Conservation (phyloP, 2,797 vertebrate species). For the Sebastes itinus region DNA sequence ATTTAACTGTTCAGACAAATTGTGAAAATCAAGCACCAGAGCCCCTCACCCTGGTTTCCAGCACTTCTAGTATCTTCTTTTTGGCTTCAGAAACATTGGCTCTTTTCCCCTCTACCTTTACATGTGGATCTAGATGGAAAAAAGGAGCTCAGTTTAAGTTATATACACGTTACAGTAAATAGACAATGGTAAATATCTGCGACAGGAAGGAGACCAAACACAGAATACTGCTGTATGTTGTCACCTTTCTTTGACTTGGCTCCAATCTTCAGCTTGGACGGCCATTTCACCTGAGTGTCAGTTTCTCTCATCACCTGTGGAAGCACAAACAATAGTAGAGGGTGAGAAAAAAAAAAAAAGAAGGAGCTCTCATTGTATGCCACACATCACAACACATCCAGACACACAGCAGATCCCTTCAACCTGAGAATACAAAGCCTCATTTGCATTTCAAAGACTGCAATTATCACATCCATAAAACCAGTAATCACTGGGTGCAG, state of each 20-base stretch:
- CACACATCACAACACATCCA: constrained; percentile 26
- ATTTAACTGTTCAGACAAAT: background rate
- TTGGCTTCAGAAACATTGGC: constrained; percentile 80
- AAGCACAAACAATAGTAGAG: constrained; percentile 34
- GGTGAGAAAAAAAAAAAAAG: constrained; percentile 24
- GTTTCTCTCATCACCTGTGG: constrained; percentile 86
- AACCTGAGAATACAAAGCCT: constrained; percentile 60
- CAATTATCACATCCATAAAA: constrained; percentile 62
- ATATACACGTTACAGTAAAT: background rate
- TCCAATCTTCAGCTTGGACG: constrained; percentile 87
- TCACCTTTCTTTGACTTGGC: constrained; percentile 89
- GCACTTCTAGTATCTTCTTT: constrained; percentile 82
- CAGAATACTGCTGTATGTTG: background rate
- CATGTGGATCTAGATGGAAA: constrained; percentile 81
- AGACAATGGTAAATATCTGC: background rate
- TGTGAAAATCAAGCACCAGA: background rate
- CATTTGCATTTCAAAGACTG: constrained; percentile 77
- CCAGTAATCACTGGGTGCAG: constrained; percentile 50
- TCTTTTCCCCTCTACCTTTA: constrained; percentile 85
- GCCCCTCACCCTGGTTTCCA: constrained; percentile 83
- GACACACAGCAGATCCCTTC: constrained; percentile 32
- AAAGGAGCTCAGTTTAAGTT: background rate
- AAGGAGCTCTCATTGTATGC: constrained; percentile 21
- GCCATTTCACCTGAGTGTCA: constrained; percentile 88
- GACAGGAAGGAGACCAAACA: background rate